These are phyloP conservation scores for Drosophila pruinosa DNA, from an alignment of 1,140 invertebrate species.

Conservation along the genomic window DNA sequence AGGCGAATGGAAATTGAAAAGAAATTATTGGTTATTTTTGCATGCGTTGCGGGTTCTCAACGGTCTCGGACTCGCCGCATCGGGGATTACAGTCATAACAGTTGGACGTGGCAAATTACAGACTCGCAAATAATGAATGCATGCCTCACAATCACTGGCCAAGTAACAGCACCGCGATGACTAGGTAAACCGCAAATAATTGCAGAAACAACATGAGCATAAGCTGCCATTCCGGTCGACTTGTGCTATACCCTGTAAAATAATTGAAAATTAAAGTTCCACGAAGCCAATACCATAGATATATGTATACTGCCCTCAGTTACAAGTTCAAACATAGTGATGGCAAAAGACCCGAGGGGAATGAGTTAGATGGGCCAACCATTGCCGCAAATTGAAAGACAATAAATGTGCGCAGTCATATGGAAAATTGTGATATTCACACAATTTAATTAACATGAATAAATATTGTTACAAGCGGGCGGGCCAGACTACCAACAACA, in stretches of 20 bases:
- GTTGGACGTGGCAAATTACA: slow-evolving; percentile 53
- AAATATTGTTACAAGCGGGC: slow-evolving; percentile 78
- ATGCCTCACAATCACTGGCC: slow-evolving; percentile 8
- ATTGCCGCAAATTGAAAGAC: slow-evolving; percentile 81
- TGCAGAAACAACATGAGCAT: not conserved
- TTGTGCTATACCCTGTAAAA: not conserved
- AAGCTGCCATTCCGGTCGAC: not conserved
- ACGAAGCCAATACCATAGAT: not conserved
- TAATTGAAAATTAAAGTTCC: not conserved
- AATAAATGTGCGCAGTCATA: slow-evolving; percentile 82
- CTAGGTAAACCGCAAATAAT: slow-evolving; percentile 27
- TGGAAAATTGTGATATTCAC: slow-evolving; percentile 83
- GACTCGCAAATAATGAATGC: slow-evolving; percentile 47
- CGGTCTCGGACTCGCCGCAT: slow-evolving; percentile 12
- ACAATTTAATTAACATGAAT: slow-evolving; percentile 83
- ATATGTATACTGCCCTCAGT: not conserved
- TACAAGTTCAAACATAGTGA: too few species aligned
- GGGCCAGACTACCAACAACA: slow-evolving; percentile 50
- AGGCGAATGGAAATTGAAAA: slow-evolving; percentile 66
- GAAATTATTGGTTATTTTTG: slow-evolving; percentile 76
- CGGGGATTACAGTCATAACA: slow-evolving; percentile 62
- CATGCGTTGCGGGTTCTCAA: slow-evolving; percentile 62
- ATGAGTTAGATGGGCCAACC: not conserved
- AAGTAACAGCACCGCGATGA: slow-evolving; percentile 5
- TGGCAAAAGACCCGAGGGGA: not conserved